Base-by-base conservation (phyloP, 2,888 invertebrate species). In the Altica lythri region DNA sequence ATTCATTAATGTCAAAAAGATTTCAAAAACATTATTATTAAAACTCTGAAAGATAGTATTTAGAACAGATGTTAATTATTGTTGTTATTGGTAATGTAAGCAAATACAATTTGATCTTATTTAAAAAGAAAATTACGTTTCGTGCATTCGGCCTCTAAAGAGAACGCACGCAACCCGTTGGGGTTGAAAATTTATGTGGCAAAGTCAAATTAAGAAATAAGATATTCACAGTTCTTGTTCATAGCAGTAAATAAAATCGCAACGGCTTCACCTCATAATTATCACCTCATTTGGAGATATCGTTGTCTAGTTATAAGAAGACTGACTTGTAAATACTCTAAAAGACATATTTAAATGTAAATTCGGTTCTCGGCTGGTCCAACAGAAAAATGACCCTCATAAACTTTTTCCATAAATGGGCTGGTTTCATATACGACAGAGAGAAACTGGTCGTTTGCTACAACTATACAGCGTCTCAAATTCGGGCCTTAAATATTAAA, bases 361-460 rank as follows among this genome's bases (percentile, higher is more conserved):
- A 61, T 61, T 61, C 34, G 45, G 57, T 45, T 16, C 46, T 35
- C 47, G 29, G 43, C 38, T 43, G 48, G 43, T 44, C 43, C 50
- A 46, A 25, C 57, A 51, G 50, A 58, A 63, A 63, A 63, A 63
- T 58, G 60, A 57, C 66, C 59, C 62, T 67, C 68, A 70, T 69
- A 69, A 71, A 70, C 57, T 62, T 67, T 66, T 57, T 49, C 69
- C 65, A 56, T 71, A 72, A 69, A 71, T 66, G 69, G 70, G 58
- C 55, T 62, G 66, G 64, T 69, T 69, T 68, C 67, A 38, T 43
- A 65, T 65, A 61, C 66, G 67, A 64, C 64, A 67, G 65, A 66
- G n/a, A n/a, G n/a, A n/a, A n/a, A n/a, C n/a, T n/a, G n/a, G n/a
- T n/a, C n/a, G n/a, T n/a, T n/a, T n/a, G n/a, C n/a, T n/a, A n/a